These are phyloP conservation scores for Thripadectes ignobilis DNA, from an alignment of 2,797 vertebrate species.

Conservation along the genomic window DNA sequence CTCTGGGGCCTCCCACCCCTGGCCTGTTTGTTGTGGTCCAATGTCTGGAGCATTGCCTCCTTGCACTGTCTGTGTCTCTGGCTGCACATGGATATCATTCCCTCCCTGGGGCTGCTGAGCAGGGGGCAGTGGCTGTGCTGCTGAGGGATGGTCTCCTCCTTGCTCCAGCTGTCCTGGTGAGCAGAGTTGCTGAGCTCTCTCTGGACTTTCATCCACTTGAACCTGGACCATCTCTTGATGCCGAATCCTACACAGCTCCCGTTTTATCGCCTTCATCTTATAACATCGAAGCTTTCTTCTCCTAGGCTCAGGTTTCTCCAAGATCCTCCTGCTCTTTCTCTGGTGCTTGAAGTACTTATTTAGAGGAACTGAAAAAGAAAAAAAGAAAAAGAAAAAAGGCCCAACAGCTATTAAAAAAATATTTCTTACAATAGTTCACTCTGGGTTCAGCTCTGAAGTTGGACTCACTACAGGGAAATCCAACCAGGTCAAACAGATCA, in stretches of 20 bases:
- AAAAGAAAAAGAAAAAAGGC: neutral
- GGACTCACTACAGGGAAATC: neutral
- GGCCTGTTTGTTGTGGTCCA: neutral
- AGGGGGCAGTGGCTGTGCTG: neutral
- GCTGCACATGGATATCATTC: neutral
- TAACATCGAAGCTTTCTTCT: neutral
- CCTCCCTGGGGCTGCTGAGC: neutral
- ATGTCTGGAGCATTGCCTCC: neutral
- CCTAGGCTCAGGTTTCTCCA: neutral
- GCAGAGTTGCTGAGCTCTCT: neutral
- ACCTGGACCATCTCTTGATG: neutral
- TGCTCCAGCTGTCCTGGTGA: neutral
- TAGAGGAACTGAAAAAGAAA: neutral
- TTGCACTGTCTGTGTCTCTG: neutral
- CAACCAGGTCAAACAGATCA: neutral
- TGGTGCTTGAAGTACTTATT: neutral
- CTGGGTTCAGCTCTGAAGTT: neutral
- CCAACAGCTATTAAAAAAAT: neutral
- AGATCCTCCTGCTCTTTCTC: neutral
- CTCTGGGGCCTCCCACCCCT: neutral
- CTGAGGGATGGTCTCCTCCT: neutral
- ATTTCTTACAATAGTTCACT: neutral
- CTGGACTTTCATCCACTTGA: neutral
- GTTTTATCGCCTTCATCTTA: neutral
- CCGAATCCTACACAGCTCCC: rapidly evolving